Conservation (phyloP, 92 coral and sea anemone species). For the Actinostola sp. region DNA sequence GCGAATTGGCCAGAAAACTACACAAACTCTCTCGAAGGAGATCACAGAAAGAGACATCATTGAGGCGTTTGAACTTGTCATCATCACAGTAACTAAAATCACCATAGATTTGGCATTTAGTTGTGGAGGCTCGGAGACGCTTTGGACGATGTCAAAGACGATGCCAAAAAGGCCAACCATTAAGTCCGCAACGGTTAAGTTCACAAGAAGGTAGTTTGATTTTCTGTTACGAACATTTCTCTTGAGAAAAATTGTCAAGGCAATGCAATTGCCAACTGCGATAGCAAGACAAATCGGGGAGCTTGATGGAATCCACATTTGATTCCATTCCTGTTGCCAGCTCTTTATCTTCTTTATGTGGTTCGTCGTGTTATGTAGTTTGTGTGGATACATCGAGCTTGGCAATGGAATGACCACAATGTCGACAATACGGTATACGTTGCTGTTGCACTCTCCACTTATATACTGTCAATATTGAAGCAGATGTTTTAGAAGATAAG, state of each 20-base stretch:
- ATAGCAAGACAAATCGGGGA: neutral
- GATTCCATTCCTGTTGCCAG: neutral
- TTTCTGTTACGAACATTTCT: neutral
- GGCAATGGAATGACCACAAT: too few species aligned
- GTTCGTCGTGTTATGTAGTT: neutral
- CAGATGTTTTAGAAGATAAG: too few species aligned
- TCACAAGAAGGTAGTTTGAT: neutral
- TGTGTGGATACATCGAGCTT: slow-evolving; percentile 3
- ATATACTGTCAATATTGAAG: too few species aligned
- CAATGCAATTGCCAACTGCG: neutral
- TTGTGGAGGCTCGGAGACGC: neutral
- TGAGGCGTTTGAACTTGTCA: neutral
- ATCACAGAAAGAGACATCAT: slow-evolving; percentile 4
- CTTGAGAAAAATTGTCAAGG: neutral
- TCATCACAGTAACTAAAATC: neutral
- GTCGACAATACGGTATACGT: too few species aligned
- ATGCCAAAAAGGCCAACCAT: slow-evolving; percentile 2
- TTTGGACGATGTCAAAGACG: neutral
- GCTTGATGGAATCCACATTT: neutral
- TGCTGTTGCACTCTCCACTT: too few species aligned
- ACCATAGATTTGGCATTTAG: neutral
- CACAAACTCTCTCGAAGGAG: neutral
- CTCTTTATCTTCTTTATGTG: neutral
- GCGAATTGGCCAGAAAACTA: neutral
- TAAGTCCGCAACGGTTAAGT: neutral